A percentile compares a stretch with the other conserved stretches of the same genome.
phyloP scores from a whole-genome alignment of 2,797 vertebrate genomes.

The Heterohyrax brucei region DNA sequence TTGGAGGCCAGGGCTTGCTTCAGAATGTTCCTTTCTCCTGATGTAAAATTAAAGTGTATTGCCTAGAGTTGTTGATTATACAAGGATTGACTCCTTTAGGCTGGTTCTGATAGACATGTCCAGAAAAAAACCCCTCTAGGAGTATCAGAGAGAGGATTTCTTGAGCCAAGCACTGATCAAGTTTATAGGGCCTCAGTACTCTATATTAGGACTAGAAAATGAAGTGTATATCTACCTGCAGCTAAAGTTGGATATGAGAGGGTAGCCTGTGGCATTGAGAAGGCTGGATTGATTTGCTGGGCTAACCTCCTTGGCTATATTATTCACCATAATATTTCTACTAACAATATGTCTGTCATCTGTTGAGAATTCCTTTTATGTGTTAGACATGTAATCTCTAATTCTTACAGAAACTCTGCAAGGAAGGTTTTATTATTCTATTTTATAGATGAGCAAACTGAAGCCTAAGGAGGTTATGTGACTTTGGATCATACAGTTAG shows the following conservation, averaged over 20 bases:
- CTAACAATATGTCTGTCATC: background rate
- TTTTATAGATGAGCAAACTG: conserved; percentile 37
- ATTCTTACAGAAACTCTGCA: conserved; percentile 49
- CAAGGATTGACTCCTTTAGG: conserved; percentile 8
- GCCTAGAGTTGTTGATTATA: background rate
- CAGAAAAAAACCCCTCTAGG: background rate
- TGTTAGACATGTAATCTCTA: conserved; percentile 21
- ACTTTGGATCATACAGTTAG: conserved; percentile 22
- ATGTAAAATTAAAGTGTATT: background rate
- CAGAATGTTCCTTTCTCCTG: conserved; percentile 5
- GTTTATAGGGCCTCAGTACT: background rate
- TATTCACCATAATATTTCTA: conserved; percentile 49
- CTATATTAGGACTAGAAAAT: background rate
- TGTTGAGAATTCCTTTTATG: conserved; percentile 33
- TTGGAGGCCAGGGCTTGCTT: background rate
- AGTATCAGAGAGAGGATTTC: background rate
- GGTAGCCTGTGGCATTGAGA: background rate
- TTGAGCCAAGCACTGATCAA: background rate
- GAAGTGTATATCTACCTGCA: background rate
- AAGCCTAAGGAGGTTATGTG: background rate
- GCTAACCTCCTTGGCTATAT: background rate
- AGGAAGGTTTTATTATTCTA: conserved; percentile 34
- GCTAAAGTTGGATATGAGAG: background rate
- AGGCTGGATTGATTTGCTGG: conserved; percentile 14
- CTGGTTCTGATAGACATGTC: background rate